Conservation (phyloP, 2,888 invertebrate genomes). For the Epicampocera succincta region DNA sequence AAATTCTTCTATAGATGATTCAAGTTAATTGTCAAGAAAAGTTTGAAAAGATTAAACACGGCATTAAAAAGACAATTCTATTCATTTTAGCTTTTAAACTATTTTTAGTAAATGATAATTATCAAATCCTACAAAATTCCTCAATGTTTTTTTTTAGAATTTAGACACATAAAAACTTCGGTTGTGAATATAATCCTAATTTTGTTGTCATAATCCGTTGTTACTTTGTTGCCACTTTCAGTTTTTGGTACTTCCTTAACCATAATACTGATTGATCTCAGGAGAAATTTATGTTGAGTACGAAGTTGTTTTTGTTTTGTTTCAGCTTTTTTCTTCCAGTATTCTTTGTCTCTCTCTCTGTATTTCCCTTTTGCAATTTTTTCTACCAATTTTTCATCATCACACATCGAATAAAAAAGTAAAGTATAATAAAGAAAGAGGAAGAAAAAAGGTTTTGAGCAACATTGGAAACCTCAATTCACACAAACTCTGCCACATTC, state of each 20-base stretch:
- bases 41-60: no score
- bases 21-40: no score
- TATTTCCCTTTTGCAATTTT: slow-evolving; percentile 62
- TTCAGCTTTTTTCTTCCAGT: slow-evolving; percentile 59
- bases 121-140: neutral
- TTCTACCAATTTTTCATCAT: slow-evolving; percentile 51
- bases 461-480: slow-evolving; percentile 34
- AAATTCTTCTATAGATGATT: no score
- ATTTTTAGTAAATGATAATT: neutral
- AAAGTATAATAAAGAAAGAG: neutral
- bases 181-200: slow-evolving; percentile 26
- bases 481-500: slow-evolving; percentile 7
- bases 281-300: slow-evolving; percentile 75
- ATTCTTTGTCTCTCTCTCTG: slow-evolving; percentile 67
- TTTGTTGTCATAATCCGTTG: slow-evolving; percentile 46
- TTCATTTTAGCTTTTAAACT: no score
- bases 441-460: slow-evolving; percentile 10
- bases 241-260: slow-evolving; percentile 46
- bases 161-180: neutral
- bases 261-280: slow-evolving; percentile 78
- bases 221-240: slow-evolving; percentile 6
- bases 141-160: neutral
- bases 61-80: no score
- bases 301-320: slow-evolving; percentile 11
- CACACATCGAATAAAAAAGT: slow-evolving; percentile 21